phyloP scores from a whole-genome alignment of 2,113 vertebrate species.

The Cyphomyrus discorhynchus region DNA sequence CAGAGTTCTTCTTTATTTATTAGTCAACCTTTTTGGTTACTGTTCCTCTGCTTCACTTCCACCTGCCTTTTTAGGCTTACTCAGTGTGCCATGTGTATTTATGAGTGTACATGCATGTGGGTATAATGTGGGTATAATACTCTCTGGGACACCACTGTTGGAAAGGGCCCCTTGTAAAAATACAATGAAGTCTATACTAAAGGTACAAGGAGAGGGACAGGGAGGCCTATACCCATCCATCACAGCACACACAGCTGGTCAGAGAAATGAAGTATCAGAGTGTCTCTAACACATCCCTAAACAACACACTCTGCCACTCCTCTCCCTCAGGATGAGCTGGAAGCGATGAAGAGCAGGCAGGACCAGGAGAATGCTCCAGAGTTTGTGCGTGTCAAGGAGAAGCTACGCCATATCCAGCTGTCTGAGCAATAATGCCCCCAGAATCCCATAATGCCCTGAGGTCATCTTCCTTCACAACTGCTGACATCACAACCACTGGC shows the following conservation, averaged over 20 bases:
- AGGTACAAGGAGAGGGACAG: not conserved
- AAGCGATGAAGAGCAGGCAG: slow-evolving; percentile 46
- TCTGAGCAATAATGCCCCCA: slow-evolving; percentile 34
- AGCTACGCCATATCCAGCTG: slow-evolving; percentile 54
- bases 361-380: slow-evolving; percentile 52
- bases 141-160: not conserved
- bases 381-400: slow-evolving; percentile 65
- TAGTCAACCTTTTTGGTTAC: not conserved
- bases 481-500: not conserved
- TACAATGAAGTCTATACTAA: not conserved
- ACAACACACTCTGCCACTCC: not conserved
- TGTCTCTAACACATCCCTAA: not conserved
- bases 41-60: not conserved
- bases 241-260: not conserved
- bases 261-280: not conserved
- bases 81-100: not conserved
- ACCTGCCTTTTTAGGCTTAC: not conserved
- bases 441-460: not conserved
- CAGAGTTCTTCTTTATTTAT: not conserved
- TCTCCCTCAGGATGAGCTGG: slow-evolving; percentile 53
- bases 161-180: not conserved
- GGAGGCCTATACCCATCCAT: not conserved
- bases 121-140: not conserved
- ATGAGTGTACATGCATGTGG: not conserved
- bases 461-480: not conserved